Evolutionary conservation across 2,113 vertebrate genomes (phyloP).

Genomic region (Forbesichthys papilliferus): DNA sequence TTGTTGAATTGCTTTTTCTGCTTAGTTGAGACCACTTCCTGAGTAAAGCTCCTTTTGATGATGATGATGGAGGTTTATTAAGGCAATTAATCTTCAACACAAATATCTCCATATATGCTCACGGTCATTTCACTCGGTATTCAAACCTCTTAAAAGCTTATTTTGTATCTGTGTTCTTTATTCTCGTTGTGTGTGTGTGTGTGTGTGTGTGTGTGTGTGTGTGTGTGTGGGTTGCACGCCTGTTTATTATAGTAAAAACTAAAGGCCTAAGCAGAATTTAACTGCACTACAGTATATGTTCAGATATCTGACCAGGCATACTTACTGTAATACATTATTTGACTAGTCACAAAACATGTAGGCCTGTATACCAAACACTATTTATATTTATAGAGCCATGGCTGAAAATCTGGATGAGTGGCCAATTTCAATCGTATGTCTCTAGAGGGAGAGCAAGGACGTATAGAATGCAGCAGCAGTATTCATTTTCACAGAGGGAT

Average conservation of each 20-base stretch:
- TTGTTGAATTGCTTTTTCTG: slow-evolving; percentile 29
- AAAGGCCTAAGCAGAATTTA: not conserved
- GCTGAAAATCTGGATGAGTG: too few relatives aligned
- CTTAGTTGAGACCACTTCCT: slow-evolving; percentile 14
- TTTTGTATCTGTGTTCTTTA: too few relatives aligned
- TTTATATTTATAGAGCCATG: too few relatives aligned
- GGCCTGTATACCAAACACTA: too few relatives aligned
- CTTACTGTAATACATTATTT: too few relatives aligned
- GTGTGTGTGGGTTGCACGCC: too few relatives aligned
- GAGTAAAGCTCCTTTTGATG: slow-evolving; percentile 45
- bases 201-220: too few relatives aligned
- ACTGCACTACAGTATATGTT: not conserved
- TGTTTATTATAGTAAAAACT: not conserved
- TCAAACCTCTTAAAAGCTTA: too few relatives aligned
- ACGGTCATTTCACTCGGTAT: not conserved
- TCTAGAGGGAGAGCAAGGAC: not conserved
- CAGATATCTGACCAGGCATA: too few relatives aligned
- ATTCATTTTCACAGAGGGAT: slow-evolving; percentile 53
- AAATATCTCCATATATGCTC: slow-evolving; percentile 14
- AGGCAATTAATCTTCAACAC: slow-evolving; percentile 33
- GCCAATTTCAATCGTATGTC: too few relatives aligned
- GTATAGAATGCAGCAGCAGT: not conserved
- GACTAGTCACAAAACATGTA: too few relatives aligned
- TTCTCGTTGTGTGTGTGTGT: too few relatives aligned
- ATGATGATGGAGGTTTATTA: slow-evolving; percentile 38